Percentiles rank a stretch among this genome's conserved stretches.
Conservation (phyloP, 2,888 invertebrate species). For the Heteropelma amictum region DNA sequence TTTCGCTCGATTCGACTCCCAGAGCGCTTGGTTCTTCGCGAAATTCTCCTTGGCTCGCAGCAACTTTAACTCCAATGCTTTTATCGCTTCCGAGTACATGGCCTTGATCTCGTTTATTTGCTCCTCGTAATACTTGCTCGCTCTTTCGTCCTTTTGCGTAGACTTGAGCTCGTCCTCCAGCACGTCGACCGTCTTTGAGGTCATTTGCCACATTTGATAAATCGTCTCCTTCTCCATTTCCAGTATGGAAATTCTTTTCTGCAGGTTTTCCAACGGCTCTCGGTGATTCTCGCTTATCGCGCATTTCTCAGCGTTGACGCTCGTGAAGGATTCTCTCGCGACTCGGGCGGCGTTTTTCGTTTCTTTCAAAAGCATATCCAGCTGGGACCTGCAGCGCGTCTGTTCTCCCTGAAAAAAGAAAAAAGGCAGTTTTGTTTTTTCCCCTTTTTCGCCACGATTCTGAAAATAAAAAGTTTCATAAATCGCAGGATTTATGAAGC, state of each 20-base stretch:
- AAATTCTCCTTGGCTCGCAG: slow-evolving; percentile 79
- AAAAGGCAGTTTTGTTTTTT: background rate
- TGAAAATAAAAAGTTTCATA: too few relatives aligned
- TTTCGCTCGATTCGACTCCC: slow-evolving; percentile 78
- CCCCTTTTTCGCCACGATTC: too few relatives aligned
- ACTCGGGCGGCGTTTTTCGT: slow-evolving; percentile 62
- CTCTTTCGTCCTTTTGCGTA: slow-evolving; percentile 67
- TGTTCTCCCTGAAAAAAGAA: slow-evolving; percentile 68
- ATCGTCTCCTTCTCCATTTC: slow-evolving; percentile 83
- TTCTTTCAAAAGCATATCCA: slow-evolving; percentile 64
- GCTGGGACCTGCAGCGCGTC: slow-evolving; percentile 64
- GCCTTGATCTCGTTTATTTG: slow-evolving; percentile 74
- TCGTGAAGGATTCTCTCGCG: slow-evolving; percentile 61
- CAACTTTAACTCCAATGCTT: slow-evolving; percentile 80
- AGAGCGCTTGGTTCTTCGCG: slow-evolving; percentile 67
- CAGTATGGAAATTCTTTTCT: slow-evolving; percentile 68
- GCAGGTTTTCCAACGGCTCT: slow-evolving; percentile 66
- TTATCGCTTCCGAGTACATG: slow-evolving; percentile 79
- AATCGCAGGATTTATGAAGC: too few relatives aligned
- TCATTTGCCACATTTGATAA: slow-evolving; percentile 83
- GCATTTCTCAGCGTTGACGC: slow-evolving; percentile 61
- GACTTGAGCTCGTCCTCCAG: slow-evolving; percentile 84
- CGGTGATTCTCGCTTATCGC: slow-evolving; percentile 42
- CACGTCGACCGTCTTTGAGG: slow-evolving; percentile 83
- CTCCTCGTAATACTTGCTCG: slow-evolving; percentile 66